Base-by-base conservation (phyloP, 2,113 vertebrate species). In the Oncorhynchus tshawytscha region DNA sequence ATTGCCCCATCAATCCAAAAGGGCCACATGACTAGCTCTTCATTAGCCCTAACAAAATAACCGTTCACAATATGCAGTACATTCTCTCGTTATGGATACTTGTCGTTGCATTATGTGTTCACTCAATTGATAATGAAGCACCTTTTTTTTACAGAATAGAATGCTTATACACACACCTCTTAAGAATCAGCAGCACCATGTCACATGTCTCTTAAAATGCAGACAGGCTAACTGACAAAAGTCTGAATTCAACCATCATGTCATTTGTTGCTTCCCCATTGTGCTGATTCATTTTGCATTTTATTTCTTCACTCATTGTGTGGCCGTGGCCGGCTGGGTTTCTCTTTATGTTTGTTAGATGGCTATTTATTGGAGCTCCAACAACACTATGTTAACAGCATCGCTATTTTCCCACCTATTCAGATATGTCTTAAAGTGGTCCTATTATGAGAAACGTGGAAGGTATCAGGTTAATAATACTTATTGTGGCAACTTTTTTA, bases 401-500 rank as follows among this genome's bases (percentile, higher is more conserved):
- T 75, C 87, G 81, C 86, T 87, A 87, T 92, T 88, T 89, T 62
- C 85, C 77, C 81, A 82, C 77, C 80, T 83, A 90, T 91, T 91
- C 88, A 92, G 81, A 85, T 82, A 84, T 74, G 81, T 80, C 79
- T 85, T 81, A 83, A 90, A 92, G 91, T 85, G 86, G 54, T 45
- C 80, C 78, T 74, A 90, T 92, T 92, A 89, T 86, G 77, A 67
- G 62, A 59, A 81, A 81, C 62, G 27, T 70, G 76, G 84, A 87
- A 91, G 84, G 87, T 88, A 89, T 90, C 86, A 11, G 86, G 70
- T 77, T 87, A 90, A 90, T 91, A 91, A 92, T 90, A 89, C 84
- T 91, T 84, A 93, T 92, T 94, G 92, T 94, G 90, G 80, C 85
- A 93, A 93, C 92, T 93, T 93, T 93, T 86, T 89, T 89, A 88